phyloP scores from a whole-genome alignment of 2,888 invertebrate genomes.

The Pheosia gnoma region DNA sequence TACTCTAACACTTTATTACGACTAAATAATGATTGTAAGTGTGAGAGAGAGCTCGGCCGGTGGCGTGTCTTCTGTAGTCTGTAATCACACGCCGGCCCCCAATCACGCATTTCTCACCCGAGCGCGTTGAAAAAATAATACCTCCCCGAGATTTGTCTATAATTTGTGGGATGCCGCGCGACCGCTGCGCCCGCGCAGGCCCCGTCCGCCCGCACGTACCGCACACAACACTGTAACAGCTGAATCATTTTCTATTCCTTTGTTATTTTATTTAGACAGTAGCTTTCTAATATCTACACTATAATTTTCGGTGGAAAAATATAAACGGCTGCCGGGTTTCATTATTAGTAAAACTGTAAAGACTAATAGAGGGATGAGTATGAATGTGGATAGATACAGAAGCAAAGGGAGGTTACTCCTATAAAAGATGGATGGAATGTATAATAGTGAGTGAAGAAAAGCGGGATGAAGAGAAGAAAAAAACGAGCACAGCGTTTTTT shows the following conservation, averaged over 20 bases:
- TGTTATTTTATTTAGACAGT: slow-evolving; percentile 68
- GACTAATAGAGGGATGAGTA: too few species aligned
- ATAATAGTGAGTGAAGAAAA: too few species aligned
- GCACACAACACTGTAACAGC: slow-evolving; percentile 48
- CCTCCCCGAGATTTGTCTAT: slow-evolving; percentile 79
- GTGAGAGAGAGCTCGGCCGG: slow-evolving; percentile 72
- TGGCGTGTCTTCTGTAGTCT: slow-evolving; percentile 74
- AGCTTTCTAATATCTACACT: slow-evolving; percentile 63
- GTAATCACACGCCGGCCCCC: slow-evolving; percentile 80
- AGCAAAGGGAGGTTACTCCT: too few species aligned
- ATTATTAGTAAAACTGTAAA: slow-evolving; percentile 9
- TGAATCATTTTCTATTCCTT: slow-evolving; percentile 60
- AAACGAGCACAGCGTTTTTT: too few species aligned
- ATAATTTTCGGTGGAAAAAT: slow-evolving; percentile 53
- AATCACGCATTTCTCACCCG: slow-evolving; percentile 84
- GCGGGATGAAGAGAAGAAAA: too few species aligned
- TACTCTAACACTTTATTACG: slow-evolving; percentile 79
- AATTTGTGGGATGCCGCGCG: slow-evolving; percentile 78
- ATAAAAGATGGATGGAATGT: too few species aligned
- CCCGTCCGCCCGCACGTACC: slow-evolving; percentile 26
- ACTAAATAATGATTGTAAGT: slow-evolving; percentile 78
- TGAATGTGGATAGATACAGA: too few species aligned
- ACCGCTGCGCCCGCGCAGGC: slow-evolving; percentile 34
- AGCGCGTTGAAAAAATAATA: slow-evolving; percentile 83
- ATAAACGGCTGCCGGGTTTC: slow-evolving; percentile 30